Conservation (phyloP, 2,888 invertebrate genomes). For the Ryuthela nishihirai region DNA sequence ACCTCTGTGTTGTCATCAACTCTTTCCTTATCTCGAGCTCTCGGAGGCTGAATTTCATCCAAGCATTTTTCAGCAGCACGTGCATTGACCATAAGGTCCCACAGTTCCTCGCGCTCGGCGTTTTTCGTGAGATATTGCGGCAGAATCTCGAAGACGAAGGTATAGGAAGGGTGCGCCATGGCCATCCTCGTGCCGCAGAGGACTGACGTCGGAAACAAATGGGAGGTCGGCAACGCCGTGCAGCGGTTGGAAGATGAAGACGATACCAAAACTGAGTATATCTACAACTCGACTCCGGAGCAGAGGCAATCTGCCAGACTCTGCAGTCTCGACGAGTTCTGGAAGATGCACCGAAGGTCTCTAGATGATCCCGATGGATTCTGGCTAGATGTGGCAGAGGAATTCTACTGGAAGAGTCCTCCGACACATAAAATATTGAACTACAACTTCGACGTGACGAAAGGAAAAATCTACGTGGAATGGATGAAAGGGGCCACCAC, state of each 20-base stretch:
- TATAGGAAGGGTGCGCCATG: too few species aligned
- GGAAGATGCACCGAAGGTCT: slow-evolving; percentile 77
- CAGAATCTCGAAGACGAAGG: too few species aligned
- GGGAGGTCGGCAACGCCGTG: too few species aligned
- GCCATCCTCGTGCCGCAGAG: too few species aligned
- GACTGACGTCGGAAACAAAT: too few species aligned
- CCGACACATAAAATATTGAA: slow-evolving; percentile 67
- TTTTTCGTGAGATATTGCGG: too few species aligned
- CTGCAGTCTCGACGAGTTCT: slow-evolving; percentile 65
- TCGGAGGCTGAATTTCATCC: too few species aligned
- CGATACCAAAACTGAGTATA: neutral
- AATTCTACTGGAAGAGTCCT: slow-evolving; percentile 80
- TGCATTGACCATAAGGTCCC: too few species aligned
- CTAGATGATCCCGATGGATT: slow-evolving; percentile 83
- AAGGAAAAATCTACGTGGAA: slow-evolving; percentile 87
- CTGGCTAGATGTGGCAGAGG: slow-evolving; percentile 88
- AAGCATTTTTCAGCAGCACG: too few species aligned
- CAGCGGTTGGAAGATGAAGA: neutral
- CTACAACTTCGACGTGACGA: slow-evolving; percentile 87
- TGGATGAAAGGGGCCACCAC: slow-evolving; percentile 95
- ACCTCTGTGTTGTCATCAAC: too few species aligned
- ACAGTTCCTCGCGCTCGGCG: too few species aligned
- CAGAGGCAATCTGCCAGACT: slow-evolving; percentile 5
- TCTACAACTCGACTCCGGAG: slow-evolving; percentile 8
- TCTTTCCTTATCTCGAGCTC: too few species aligned